Base-by-base conservation (phyloP, 1,140 invertebrate genomes). In the Dinoponera quadriceps region DNA sequence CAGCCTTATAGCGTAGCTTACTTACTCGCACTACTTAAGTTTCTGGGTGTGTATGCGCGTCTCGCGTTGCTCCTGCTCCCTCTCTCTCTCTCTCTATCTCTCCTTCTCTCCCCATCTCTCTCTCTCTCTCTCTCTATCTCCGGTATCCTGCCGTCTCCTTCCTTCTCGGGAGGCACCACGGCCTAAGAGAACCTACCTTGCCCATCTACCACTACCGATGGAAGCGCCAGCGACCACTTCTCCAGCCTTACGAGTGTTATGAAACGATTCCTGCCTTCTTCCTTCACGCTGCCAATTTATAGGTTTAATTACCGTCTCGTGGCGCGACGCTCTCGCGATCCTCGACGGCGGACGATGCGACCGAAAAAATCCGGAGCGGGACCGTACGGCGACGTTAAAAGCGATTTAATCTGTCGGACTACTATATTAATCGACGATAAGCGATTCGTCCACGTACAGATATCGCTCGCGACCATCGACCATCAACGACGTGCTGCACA, bases 21-120 rank as follows among this genome's bases (percentile, higher is more conserved):
- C 84, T 80, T 80, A 88, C 87, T 86, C 81, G 84, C 83, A 84
- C 87, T 89, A 82, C 84, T 89, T 73, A 82, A 84, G 68, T 88
- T 84, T 88, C 75, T 85, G 75, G 62, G 51, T 87, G 77, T 85
- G 84, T 86, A 88, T 85, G 75, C 81, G 81, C 82, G 57, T 68
- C 51, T 51, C 65, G 65, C 81, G 48, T 69, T 57, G 60, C 63
- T 82, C 68, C 73, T 54, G 27, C 88, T 59, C 81, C 44, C 65
- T 66, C 86, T 33, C 83, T 55, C 72, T 60, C 20, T 25, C 27
- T 14, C 69, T 80, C 77, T 57, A 27, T 72, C 51, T 75, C 25
- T 55, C 11, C 11, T 18, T 18, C 33, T 51, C 60, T 22, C 3
- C 29, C 20, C 7, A 51, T 13, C n/a, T 49, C 48, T 54, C 4